Conservation (phyloP, 2,888 invertebrate genomes). For the Lasioglossum zephyrum region DNA sequence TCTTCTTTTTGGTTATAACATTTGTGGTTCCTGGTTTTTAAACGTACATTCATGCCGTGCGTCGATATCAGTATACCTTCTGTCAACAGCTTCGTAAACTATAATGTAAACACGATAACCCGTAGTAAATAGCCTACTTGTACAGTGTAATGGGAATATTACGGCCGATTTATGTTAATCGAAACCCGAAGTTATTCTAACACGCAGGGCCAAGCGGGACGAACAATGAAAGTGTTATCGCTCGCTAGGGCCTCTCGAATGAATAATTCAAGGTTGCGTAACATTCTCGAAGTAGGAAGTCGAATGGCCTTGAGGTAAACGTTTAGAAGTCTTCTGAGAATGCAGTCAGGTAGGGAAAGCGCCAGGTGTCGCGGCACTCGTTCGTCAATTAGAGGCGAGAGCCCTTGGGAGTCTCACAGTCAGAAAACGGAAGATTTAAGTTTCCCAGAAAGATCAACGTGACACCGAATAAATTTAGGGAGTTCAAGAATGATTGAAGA, state of each 20-base stretch:
- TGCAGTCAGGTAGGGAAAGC: slow-evolving; percentile 56
- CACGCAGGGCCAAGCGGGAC: slow-evolving; percentile 12
- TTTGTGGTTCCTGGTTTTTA: background rate
- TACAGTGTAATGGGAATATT: slow-evolving; percentile 52
- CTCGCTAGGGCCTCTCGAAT: slow-evolving; percentile 36
- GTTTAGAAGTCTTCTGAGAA: slow-evolving; percentile 54
- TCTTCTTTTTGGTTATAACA: no score
- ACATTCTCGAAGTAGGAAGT: slow-evolving; percentile 56
- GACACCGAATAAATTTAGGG: slow-evolving; percentile 19
- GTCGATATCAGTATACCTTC: slow-evolving; percentile 20
- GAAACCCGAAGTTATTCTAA: slow-evolving; percentile 36
- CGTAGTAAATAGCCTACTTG: slow-evolving; percentile 26
- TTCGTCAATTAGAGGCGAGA: slow-evolving; percentile 30
- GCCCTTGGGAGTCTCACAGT: slow-evolving; percentile 9
- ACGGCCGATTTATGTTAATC: slow-evolving; percentile 53
- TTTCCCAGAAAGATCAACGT: background rate
- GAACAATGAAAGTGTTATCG: slow-evolving; percentile 51
- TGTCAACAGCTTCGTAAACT: slow-evolving; percentile 10
- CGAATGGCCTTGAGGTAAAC: slow-evolving; percentile 51
- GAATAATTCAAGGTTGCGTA: slow-evolving; percentile 63
- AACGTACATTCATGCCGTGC: background rate
- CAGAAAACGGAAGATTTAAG: background rate
- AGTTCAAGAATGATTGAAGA: background rate
- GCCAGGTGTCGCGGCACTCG: slow-evolving; percentile 48
- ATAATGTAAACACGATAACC: slow-evolving; percentile 40